Conservation (phyloP, 2,797 vertebrate genomes). For the Centropyge bicolor region DNA sequence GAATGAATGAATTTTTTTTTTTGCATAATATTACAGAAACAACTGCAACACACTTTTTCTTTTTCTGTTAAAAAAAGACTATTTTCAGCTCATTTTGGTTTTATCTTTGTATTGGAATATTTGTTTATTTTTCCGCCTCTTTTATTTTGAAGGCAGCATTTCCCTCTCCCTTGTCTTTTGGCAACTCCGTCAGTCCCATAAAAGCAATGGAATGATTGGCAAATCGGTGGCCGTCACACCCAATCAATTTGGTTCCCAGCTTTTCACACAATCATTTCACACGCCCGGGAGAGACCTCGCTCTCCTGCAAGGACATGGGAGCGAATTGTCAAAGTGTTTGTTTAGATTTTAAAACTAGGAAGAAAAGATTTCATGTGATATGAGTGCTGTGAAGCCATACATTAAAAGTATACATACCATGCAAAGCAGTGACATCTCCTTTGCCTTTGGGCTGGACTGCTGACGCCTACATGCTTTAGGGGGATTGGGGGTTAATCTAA, state of each 20-base stretch:
- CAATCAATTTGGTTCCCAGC: constrained; percentile 58
- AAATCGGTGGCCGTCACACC: constrained; percentile 67
- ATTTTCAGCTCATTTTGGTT: background rate
- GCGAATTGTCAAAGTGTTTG: constrained; percentile 49
- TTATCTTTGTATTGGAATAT: constrained; percentile 17
- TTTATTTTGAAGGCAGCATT: constrained; percentile 47
- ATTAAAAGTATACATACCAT: constrained; percentile 44
- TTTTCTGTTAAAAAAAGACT: constrained; percentile 4
- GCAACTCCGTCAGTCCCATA: constrained; percentile 59
- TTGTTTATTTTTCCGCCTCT: constrained; percentile 37
- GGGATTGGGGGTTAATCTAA: constrained; percentile 51
- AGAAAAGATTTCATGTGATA: constrained; percentile 43
- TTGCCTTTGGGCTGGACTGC: constrained; percentile 39
- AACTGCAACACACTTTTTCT: background rate
- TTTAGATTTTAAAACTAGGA: constrained; percentile 50
- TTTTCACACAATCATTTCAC: constrained; percentile 74
- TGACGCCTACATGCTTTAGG: constrained; percentile 62
- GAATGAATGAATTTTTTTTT: too few species aligned
- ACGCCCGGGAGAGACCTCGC: constrained; percentile 64
- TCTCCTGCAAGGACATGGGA: constrained; percentile 50
- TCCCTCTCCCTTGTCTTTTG: constrained; percentile 48
- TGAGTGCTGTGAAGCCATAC: constrained; percentile 27
- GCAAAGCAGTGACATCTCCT: constrained; percentile 32
- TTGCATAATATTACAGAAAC: background rate
- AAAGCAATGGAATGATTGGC: constrained; percentile 68